A percentile compares a stretch with the other conserved stretches of the same genome.
Conservation (phyloP, 2,113 vertebrate genomes). For the Osmerus eperlanus region DNA sequence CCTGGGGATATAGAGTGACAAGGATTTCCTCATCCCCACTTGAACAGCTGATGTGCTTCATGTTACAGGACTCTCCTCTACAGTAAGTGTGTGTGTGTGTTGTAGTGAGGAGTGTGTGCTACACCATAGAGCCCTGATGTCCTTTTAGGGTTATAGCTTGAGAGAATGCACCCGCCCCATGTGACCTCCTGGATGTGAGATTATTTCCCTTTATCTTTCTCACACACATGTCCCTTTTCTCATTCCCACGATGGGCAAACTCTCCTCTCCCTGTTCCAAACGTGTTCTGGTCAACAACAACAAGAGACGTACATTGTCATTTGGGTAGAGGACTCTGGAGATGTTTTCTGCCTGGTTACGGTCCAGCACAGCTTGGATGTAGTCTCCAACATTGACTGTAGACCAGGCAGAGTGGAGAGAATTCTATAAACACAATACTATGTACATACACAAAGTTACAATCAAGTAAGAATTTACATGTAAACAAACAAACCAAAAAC, state of each 20-base stretch:
- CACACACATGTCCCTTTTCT: neutral
- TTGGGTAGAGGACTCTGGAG: slow-evolving; percentile 85
- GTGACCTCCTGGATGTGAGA: no score
- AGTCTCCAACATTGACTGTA: slow-evolving; percentile 84
- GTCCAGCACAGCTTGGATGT: slow-evolving; percentile 83
- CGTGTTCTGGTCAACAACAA: neutral
- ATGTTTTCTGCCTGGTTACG: slow-evolving; percentile 89
- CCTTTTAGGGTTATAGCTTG: no score
- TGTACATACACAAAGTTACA: neutral
- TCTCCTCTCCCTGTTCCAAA: neutral
- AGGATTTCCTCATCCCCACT: slow-evolving; percentile 5
- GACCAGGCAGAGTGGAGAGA: neutral
- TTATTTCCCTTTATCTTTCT: no score
- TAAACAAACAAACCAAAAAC: neutral
- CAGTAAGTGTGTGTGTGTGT: neutral
- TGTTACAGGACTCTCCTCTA: neutral
- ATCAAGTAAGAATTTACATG: no score
- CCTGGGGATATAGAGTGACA: neutral
- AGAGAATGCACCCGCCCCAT: no score
- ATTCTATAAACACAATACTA: neutral
- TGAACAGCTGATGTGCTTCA: slow-evolving; percentile 4
- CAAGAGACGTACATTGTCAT: slow-evolving; percentile 80
- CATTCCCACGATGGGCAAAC: neutral
- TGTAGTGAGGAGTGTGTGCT: neutral
- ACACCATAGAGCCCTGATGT: neutral